Conservation (phyloP, 2,113 vertebrate species). For the Puffinus mauretanicus region DNA sequence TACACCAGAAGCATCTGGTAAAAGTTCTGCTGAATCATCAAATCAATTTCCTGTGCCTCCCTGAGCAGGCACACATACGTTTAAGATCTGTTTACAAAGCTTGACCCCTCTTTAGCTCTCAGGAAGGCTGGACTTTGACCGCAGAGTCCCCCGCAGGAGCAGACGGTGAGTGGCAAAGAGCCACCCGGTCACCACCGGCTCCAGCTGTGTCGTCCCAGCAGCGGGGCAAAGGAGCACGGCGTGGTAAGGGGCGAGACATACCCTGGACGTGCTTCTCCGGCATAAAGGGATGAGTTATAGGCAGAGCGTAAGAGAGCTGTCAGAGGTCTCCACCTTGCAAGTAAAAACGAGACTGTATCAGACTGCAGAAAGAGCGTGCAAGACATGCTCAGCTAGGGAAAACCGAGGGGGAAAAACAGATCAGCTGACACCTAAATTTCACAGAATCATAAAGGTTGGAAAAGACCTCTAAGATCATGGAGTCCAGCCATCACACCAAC, state of each 20-base stretch:
- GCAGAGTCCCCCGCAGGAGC: neutral
- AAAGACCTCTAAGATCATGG: no score
- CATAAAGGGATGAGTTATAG: accelerated
- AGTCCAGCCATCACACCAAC: no score
- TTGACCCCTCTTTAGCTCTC: no score
- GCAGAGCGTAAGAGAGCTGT: neutral
- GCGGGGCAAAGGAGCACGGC: neutral
- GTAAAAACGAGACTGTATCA: accelerated
- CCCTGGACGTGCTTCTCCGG: neutral
- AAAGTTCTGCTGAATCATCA: neutral
- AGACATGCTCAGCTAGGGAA: neutral
- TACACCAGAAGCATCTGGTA: neutral
- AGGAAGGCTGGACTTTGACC: neutral
- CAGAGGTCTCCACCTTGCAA: neutral
- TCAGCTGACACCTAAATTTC: neutral
- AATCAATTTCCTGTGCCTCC: accelerated
- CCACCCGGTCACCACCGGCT: neutral
- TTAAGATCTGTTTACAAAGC: no score
- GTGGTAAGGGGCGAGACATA: accelerated
- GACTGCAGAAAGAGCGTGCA: neutral
- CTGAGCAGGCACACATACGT: neutral
- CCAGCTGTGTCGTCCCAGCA: neutral
- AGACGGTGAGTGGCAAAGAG: neutral
- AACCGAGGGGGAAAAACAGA: neutral
- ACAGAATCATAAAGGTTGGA: no score